phyloP scores from a whole-genome alignment of 2,113 vertebrate species.

The Cinclus mexicanus region DNA sequence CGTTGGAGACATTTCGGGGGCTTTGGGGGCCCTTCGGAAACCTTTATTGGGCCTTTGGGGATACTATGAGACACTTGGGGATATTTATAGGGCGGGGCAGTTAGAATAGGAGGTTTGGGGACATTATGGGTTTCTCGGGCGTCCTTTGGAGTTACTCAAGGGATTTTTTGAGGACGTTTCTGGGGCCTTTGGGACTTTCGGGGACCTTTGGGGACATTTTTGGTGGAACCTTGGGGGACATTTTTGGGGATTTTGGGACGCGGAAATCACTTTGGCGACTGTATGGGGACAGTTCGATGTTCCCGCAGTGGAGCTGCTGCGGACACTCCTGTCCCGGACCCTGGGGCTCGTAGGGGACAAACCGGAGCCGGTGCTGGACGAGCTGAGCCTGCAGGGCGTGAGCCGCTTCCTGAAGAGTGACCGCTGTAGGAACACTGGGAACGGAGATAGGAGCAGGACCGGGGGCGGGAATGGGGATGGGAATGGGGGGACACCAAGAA shows the following conservation, averaged over 20 bases:
- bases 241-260: not conserved
- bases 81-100: too few relatives aligned
- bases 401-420: slow-evolving; percentile 83
- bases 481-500: not conserved
- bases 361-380: slow-evolving; percentile 84
- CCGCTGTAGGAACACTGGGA: slow-evolving; percentile 73
- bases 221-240: not conserved
- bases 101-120: not conserved
- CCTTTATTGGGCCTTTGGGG: too few relatives aligned
- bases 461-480: too few relatives aligned
- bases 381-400: slow-evolving; percentile 84
- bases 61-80: not conserved
- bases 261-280: not conserved
- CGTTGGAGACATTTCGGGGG: too few relatives aligned
- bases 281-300: not conserved
- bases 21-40: too few relatives aligned
- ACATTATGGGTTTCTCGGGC: too few relatives aligned
- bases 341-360: slow-evolving; percentile 79
- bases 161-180: not conserved
- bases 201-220: not conserved
- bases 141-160: not conserved
- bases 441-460: too few relatives aligned
- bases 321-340: slow-evolving; percentile 84
- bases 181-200: too few relatives aligned
- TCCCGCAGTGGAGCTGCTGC: slow-evolving; percentile 88